Evolutionary conservation across 2,888 invertebrate species (phyloP).

Genomic region (Boloria selene): DNA sequence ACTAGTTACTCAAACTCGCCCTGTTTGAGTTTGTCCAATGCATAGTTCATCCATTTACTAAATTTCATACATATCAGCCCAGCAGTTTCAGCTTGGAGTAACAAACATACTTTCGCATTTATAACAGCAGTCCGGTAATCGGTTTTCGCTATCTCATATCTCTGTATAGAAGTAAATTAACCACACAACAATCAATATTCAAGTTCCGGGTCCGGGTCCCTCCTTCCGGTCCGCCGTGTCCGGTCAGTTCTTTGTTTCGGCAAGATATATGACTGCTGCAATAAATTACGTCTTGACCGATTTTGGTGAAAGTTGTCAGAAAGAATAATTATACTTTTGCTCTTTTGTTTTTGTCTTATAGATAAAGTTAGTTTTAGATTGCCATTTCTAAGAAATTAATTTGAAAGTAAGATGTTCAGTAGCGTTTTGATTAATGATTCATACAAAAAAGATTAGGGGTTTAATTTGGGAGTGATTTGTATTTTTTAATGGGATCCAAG

Average conservation of each 20-base stretch:
- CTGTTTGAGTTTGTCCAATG: too few relatives aligned
- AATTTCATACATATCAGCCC: too few relatives aligned
- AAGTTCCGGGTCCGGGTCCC: conserved; percentile 56
- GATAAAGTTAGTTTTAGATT: background rate
- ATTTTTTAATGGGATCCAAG: too few relatives aligned
- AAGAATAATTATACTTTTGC: conserved; percentile 12
- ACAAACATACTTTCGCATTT: too few relatives aligned
- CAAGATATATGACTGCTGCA: conserved; percentile 28
- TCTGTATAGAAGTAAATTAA: conserved; percentile 54
- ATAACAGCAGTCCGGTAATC: too few relatives aligned
- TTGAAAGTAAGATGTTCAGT: too few relatives aligned
- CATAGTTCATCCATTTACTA: too few relatives aligned
- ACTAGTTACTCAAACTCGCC: too few relatives aligned
- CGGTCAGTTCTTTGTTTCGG: conserved; percentile 43
- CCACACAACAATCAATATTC: conserved; percentile 68
- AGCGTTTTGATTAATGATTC: too few relatives aligned
- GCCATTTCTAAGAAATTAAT: too few relatives aligned
- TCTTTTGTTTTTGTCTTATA: background rate
- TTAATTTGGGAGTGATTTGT: background rate
- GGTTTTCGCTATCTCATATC: conserved; percentile 6
- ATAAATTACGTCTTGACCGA: conserved; percentile 24
- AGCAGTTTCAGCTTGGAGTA: too few relatives aligned
- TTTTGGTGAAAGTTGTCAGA: conserved; percentile 10
- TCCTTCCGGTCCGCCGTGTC: conserved; percentile 39
- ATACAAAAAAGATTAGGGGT: too few relatives aligned